A percentile compares a stretch with the other conserved stretches of the same genome.
These are phyloP conservation scores for Pygoscelis antarcticus DNA, from an alignment of 2,113 vertebrate species.

Conservation along the genomic window DNA sequence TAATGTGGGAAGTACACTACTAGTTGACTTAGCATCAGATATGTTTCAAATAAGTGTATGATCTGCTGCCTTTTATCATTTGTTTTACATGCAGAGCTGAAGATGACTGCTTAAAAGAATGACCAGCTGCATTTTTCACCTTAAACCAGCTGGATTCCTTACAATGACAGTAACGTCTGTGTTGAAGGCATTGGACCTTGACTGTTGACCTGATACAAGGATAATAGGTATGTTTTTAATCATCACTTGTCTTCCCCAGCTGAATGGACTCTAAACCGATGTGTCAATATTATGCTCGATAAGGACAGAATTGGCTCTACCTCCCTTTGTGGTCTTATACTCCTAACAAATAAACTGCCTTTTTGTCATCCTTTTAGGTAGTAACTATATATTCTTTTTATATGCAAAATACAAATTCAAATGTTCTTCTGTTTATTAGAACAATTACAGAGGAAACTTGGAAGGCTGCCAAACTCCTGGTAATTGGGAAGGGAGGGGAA, in stretches of 20 bases:
- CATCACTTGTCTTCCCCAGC: not conserved
- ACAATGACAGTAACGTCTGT: not conserved
- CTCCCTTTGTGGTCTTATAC: not conserved
- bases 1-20: not conserved
- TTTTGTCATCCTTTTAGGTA: not conserved
- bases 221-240: conserved; percentile 7
- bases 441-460: not conserved
- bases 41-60: not conserved
- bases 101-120: not conserved
- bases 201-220: not conserved
- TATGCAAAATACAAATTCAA: not conserved
- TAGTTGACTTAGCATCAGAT: not conserved
- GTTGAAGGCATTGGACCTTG: conserved; percentile 2
- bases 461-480: not conserved
- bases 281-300: not conserved
- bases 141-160: not conserved
- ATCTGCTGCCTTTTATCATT: not conserved
- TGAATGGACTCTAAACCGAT: not conserved
- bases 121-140: not conserved
- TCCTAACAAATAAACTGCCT: not conserved
- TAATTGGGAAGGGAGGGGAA: not conserved
- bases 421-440: not conserved
- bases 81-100: not conserved
- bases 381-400: not conserved
- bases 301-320: not conserved